A percentile compares a stretch with the other conserved stretches of the same genome.
Conservation (phyloP, 2,797 vertebrate species). For the Cossypha niveicapilla region DNA sequence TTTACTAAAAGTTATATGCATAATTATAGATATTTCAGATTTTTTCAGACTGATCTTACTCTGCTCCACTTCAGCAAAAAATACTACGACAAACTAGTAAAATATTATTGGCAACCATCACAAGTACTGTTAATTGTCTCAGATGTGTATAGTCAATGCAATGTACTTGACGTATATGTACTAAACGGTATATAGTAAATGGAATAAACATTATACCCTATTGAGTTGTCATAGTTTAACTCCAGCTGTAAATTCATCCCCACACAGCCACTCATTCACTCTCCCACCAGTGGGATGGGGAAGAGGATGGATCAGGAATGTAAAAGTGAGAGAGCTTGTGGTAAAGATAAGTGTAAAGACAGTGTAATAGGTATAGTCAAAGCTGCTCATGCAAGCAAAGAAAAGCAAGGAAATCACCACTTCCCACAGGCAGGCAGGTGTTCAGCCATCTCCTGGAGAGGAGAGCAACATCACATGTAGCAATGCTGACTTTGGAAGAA, state of each 20-base stretch:
- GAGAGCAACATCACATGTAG: neutral
- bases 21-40: neutral
- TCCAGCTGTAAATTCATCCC: neutral
- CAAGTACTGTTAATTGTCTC: neutral
- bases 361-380: neutral
- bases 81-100: neutral
- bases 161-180: neutral
- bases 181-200: neutral
- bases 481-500: fast-evolving
- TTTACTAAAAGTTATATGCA: neutral
- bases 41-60: neutral
- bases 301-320: neutral
- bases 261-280: fast-evolving
- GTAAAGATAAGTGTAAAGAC: neutral
- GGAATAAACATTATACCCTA: neutral
- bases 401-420: neutral
- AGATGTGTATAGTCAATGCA: neutral
- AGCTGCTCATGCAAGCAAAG: neutral
- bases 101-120: neutral
- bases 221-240: neutral
- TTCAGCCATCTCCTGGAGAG: neutral
- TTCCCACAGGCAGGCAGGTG: neutral
- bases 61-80: neutral
- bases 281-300: too few relatives aligned
- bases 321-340: neutral